These are phyloP conservation scores for Pocillopora grandis DNA, from an alignment of 92 coral and sea anemone genomes.

Conservation along the genomic window DNA sequence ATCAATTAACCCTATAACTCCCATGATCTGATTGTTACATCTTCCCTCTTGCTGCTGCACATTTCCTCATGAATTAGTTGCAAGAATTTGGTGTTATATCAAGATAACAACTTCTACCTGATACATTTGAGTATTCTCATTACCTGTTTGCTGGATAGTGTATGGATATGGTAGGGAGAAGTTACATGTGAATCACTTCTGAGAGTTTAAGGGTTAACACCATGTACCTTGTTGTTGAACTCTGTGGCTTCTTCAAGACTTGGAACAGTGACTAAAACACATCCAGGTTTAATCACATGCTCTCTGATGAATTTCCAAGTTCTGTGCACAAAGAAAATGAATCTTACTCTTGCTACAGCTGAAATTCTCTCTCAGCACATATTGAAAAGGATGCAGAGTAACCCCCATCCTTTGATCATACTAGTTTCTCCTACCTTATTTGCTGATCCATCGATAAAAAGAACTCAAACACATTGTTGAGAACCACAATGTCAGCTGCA, in stretches of 20 bases:
- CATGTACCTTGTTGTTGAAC: constrained; percentile 22
- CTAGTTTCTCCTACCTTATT: constrained; percentile 60
- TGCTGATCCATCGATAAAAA: constrained; percentile 71
- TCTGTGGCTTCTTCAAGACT: constrained; percentile 73
- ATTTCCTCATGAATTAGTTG: too few relatives aligned
- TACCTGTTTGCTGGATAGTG: too few relatives aligned
- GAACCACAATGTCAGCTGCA: constrained; percentile 75
- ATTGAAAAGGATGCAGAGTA: background rate
- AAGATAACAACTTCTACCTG: too few relatives aligned
- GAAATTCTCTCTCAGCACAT: background rate
- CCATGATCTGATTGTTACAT: background rate
- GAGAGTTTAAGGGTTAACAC: background rate
- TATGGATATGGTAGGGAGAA: too few relatives aligned
- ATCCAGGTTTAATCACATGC: constrained; percentile 70
- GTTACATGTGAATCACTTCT: too few relatives aligned
- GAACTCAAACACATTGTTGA: constrained; percentile 85
- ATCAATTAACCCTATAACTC: too few relatives aligned
- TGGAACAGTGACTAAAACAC: constrained; percentile 77
- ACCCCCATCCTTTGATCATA: too few relatives aligned
- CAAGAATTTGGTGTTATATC: too few relatives aligned
- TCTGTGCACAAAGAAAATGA: constrained; percentile 33
- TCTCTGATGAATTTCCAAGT: constrained; percentile 67
- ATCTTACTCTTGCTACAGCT: background rate
- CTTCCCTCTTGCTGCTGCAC: background rate
- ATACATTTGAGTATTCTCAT: too few relatives aligned